Percentiles rank a stretch among this genome's conserved stretches.
Evolutionary conservation across 2,113 vertebrate species (phyloP).

Genomic region (Mystacornis crossleyi): DNA sequence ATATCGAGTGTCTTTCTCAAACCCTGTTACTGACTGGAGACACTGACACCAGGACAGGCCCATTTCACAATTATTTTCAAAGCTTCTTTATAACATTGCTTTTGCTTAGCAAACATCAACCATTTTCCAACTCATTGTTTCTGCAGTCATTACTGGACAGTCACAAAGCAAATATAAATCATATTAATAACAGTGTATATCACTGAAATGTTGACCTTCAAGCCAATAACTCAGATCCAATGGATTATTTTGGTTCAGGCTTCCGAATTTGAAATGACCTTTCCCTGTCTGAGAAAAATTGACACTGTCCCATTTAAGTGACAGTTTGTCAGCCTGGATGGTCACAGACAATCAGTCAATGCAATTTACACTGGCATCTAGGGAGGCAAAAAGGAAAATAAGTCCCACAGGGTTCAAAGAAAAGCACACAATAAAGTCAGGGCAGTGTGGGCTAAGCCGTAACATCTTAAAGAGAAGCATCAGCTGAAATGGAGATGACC

Average conservation of each 20-base stretch:
- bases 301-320: conserved; percentile 61
- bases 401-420: not conserved
- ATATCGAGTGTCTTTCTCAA: not conserved
- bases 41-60: not conserved
- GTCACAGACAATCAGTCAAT: conserved; percentile 33
- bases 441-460: not conserved
- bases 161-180: conserved; percentile 29
- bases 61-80: not conserved
- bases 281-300: conserved; percentile 36
- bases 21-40: not conserved
- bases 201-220: conserved; percentile 47
- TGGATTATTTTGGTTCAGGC: not conserved
- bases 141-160: not conserved
- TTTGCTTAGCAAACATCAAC: not conserved
- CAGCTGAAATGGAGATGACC: not conserved
- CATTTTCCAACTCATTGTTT: not conserved
- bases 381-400: not conserved
- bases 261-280: conserved; percentile 26
- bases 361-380: conserved; percentile 26
- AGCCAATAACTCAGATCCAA: conserved; percentile 10
- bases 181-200: not conserved
- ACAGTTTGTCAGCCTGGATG: conserved; percentile 31
- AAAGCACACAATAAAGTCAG: not conserved
- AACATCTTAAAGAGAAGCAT: not conserved
- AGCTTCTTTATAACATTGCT: not conserved